phyloP scores from a whole-genome alignment of 2,797 vertebrate genomes.

The Morelia viridis region DNA sequence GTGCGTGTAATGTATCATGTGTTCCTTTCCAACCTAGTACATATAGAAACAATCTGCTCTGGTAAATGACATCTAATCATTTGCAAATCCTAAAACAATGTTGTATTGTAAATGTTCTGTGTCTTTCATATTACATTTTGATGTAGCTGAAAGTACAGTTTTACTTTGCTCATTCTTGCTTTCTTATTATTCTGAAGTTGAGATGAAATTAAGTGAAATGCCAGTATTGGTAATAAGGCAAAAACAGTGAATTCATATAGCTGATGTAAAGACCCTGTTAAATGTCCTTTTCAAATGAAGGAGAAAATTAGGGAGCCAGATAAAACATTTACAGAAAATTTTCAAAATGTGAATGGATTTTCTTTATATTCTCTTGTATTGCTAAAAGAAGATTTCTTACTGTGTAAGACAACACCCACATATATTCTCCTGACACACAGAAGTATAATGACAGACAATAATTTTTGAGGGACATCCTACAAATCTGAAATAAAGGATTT shows the following conservation, averaged over 20 bases:
- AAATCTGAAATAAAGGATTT: slow-evolving; percentile 54
- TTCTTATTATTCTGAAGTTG: background rate
- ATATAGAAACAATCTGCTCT: background rate
- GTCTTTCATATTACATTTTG: background rate
- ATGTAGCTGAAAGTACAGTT: background rate
- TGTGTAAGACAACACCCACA: slow-evolving; percentile 37
- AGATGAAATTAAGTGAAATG: background rate
- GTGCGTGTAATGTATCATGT: background rate
- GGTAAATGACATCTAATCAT: background rate
- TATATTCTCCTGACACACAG: slow-evolving; percentile 53
- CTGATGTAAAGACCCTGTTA: background rate
- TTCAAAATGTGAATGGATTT: background rate
- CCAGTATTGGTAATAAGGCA: background rate
- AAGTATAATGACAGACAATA: slow-evolving; percentile 63
- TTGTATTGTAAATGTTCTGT: background rate
- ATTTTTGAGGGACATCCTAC: slow-evolving; percentile 55
- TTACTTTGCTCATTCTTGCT: background rate
- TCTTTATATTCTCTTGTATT: slow-evolving; percentile 21
- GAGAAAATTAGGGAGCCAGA: background rate
- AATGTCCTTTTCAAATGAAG: slow-evolving; percentile 14
- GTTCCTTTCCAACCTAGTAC: background rate
- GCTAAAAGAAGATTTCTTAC: slow-evolving; percentile 37
- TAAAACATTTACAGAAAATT: slow-evolving; percentile 3
- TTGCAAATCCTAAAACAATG: background rate
- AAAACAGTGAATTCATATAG: background rate